phyloP scores from a whole-genome alignment of 2,888 invertebrate genomes.

The Xestoiulus laeticollis region DNA sequence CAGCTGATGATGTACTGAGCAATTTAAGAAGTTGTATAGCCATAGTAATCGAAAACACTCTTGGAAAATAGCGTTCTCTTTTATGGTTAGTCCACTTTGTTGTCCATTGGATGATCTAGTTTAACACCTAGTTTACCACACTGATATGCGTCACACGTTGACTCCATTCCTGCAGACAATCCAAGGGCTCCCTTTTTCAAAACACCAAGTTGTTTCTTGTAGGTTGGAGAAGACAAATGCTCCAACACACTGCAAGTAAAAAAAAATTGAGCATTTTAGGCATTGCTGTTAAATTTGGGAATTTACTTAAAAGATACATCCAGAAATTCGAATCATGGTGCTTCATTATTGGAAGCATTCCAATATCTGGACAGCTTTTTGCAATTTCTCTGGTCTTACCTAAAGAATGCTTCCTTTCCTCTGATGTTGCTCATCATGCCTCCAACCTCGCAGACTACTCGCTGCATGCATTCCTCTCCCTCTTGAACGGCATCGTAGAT shows the following conservation, averaged over 20 bases:
- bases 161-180: not conserved
- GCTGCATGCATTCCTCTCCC: conserved; percentile 57
- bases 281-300: not conserved
- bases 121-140: conserved; percentile 48
- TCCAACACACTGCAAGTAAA: conserved; percentile 49
- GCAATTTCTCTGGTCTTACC: conserved; percentile 52
- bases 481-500: conserved; percentile 57
- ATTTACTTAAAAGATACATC: not conserved
- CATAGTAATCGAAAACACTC: not conserved
- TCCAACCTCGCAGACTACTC: conserved; percentile 58
- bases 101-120: conserved; percentile 40
- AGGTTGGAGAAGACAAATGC: conserved; percentile 47
- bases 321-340: not conserved
- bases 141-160: conserved; percentile 39
- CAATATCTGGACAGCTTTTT: not conserved
- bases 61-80: conserved; percentile 1
- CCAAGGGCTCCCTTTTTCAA: conserved; percentile 50
- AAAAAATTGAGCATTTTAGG: not conserved
- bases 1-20: conserved; percentile 21
- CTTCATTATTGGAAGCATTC: not conserved
- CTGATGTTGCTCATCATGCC: conserved; percentile 55
- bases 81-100: conserved; percentile 49
- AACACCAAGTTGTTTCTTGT: conserved; percentile 52
- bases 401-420: conserved; percentile 56
- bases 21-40: not conserved